Conservation (phyloP, 2,888 invertebrate genomes). For the Chymomyza caudatula region DNA sequence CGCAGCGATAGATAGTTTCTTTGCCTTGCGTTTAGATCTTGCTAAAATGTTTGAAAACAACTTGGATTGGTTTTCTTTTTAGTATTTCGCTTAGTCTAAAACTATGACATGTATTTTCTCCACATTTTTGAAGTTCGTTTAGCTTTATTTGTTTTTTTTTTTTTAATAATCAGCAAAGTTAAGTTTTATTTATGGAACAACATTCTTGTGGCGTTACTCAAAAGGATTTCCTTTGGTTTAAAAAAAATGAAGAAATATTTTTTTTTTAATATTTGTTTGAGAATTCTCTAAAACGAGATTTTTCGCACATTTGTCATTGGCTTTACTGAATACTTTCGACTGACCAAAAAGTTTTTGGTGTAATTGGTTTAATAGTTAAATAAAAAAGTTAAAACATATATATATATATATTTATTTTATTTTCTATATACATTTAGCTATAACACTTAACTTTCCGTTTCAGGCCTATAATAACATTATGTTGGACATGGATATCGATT, state of each 20-base stretch:
- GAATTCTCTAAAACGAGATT: conserved; percentile 59
- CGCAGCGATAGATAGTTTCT: conserved; percentile 3
- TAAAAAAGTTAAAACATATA: conserved; percentile 11
- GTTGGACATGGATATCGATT: conserved; percentile 12
- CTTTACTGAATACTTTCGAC: background rate
- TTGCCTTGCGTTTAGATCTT: conserved; percentile 34
- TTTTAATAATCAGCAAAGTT: background rate
- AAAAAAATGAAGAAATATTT: conserved; percentile 43
- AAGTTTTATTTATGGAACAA: background rate
- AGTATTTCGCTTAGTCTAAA: background rate
- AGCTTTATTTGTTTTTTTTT: background rate
- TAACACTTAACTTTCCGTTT: conserved; percentile 24
- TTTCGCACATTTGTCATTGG: conserved; percentile 19
- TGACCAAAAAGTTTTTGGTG: background rate
- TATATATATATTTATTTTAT: conserved; percentile 19
- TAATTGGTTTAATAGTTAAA: conserved; percentile 10
- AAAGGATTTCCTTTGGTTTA: conserved; percentile 3
- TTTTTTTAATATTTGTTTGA: too few relatives aligned
- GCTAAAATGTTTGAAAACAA: conserved; percentile 28
- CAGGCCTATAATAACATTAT: background rate
- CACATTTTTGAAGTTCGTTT: background rate
- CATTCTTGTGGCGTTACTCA: background rate
- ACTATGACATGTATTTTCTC: conserved; percentile 6
- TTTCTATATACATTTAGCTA: conserved; percentile 33
- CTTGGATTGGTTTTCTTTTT: background rate